These are phyloP conservation scores for Rotaria magnacalcarata DNA, from an alignment of 2,888 invertebrate species.

Conservation along the genomic window DNA sequence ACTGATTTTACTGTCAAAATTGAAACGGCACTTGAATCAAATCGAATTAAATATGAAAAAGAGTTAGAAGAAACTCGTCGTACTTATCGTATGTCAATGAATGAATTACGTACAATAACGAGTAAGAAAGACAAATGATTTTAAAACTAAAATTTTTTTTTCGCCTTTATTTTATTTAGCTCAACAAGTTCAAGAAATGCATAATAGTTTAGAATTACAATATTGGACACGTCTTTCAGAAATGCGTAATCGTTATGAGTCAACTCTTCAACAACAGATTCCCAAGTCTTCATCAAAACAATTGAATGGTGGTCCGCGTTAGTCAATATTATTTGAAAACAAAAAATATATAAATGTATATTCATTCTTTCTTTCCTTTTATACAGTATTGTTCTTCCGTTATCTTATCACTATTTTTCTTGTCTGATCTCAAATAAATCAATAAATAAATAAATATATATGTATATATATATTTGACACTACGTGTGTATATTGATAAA, in stretches of 20 bases:
- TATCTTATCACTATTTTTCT: constrained; percentile 29
- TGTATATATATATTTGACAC: background rate
- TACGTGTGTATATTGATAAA: background rate
- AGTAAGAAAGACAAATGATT: background rate
- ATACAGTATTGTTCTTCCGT: constrained; percentile 31
- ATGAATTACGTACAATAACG: constrained; percentile 31
- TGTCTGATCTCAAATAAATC: background rate
- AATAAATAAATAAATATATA: background rate
- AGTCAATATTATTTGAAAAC: background rate
- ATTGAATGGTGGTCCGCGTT: background rate
- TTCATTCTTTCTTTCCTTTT: background rate
- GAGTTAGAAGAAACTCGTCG: background rate
- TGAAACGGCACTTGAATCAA: background rate
- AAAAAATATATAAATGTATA: too few species aligned
- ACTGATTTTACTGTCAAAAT: constrained; percentile 10
- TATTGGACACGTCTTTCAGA: constrained; percentile 16
- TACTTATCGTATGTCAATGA: constrained; percentile 8
- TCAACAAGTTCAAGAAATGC: constrained; percentile 33
- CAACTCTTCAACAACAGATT: background rate
- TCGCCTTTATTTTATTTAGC: background rate
- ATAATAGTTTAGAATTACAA: constrained; percentile 31
- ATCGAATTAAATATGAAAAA: constrained; percentile 14
- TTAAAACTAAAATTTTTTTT: too few species aligned
- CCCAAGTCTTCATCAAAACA: background rate
- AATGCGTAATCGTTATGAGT: constrained; percentile 25